These are phyloP conservation scores for Scaptodrosophila latifasciaeformis DNA, from an alignment of 2,888 invertebrate genomes.

Conservation along the genomic window DNA sequence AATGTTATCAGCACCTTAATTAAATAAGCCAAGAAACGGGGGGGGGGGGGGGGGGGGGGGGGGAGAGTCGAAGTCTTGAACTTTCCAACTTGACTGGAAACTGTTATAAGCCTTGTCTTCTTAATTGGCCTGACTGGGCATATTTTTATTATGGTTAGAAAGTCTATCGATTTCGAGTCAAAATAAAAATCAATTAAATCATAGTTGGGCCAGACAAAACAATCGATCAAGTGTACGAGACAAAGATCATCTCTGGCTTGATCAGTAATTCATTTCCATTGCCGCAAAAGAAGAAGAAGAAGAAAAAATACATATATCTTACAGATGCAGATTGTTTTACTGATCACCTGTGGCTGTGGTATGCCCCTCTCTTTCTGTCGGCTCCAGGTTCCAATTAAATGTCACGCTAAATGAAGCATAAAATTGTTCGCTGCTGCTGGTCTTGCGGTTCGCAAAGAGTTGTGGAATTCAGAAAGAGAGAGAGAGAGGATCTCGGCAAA, in stretches of 20 bases:
- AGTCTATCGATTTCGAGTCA: conserved; percentile 42
- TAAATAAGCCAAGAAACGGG: conserved; percentile 75
- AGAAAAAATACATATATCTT: no score
- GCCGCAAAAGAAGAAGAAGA: conserved; percentile 4
- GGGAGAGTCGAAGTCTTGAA: no score
- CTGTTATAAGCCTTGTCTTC: conserved; percentile 41
- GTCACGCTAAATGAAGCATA: conserved; percentile 70
- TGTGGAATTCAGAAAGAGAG: no score
- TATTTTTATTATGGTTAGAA: conserved; percentile 38
- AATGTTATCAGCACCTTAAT: conserved; percentile 74
- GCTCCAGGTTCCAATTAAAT: conserved; percentile 66
- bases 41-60: no score
- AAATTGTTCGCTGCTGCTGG: conserved; percentile 68
- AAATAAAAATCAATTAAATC: conserved; percentile 64
- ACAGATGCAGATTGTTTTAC: no score
- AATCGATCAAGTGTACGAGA: conserved; percentile 53
- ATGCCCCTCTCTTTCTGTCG: no score
- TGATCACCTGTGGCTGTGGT: no score
- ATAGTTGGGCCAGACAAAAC: conserved; percentile 23
- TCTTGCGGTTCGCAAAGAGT: conserved; percentile 35
- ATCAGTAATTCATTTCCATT: no score
- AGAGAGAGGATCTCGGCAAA: conserved; percentile 35
- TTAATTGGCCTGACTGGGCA: conserved; percentile 55
- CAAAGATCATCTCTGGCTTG: no score
- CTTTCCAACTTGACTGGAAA: background rate